A percentile compares a stretch with the other conserved stretches of the same genome.
phyloP scores from a whole-genome alignment of 2,113 vertebrate species.

The Australoheros scitulus region DNA sequence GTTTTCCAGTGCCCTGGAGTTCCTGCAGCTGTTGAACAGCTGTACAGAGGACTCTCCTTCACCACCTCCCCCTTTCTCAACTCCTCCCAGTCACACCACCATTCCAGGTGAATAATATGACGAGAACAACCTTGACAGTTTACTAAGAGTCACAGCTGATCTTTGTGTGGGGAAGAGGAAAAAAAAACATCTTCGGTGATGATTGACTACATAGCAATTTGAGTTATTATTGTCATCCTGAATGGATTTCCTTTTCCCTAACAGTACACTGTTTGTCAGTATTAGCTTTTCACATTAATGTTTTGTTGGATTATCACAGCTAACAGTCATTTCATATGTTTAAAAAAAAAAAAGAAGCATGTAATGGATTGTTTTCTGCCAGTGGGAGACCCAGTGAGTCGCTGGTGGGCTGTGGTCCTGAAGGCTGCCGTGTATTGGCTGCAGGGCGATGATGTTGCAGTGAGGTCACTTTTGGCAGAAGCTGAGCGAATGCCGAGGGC shows the following conservation, averaged over 20 bases:
- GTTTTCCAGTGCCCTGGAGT: conserved; percentile 89
- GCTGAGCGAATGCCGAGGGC: conserved; percentile 91
- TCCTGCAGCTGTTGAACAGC: conserved; percentile 90
- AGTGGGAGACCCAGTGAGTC: conserved; percentile 91
- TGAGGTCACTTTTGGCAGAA: conserved; percentile 84
- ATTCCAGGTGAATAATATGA: conserved; percentile 67
- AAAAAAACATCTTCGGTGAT: background rate
- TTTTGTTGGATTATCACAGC: conserved; percentile 33
- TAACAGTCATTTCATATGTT: conserved; percentile 2
- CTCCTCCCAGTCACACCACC: conserved; percentile 74
- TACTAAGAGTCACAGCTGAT: background rate
- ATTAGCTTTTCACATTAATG: background rate
- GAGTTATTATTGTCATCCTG: background rate
- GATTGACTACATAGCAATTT: conserved; percentile 6
- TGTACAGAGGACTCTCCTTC: conserved; percentile 85
- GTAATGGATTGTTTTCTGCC: background rate
- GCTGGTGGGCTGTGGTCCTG: conserved; percentile 93
- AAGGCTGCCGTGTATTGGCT: conserved; percentile 90
- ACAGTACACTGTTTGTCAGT: background rate
- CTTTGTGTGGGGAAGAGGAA: background rate
- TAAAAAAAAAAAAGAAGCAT: background rate
- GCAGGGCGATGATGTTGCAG: conserved; percentile 86
- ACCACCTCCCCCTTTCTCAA: conserved; percentile 71
- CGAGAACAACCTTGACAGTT: background rate
- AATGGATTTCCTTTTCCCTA: conserved; percentile 17